phyloP scores from a whole-genome alignment of 2,888 invertebrate genomes.

The Allygus modestus region DNA sequence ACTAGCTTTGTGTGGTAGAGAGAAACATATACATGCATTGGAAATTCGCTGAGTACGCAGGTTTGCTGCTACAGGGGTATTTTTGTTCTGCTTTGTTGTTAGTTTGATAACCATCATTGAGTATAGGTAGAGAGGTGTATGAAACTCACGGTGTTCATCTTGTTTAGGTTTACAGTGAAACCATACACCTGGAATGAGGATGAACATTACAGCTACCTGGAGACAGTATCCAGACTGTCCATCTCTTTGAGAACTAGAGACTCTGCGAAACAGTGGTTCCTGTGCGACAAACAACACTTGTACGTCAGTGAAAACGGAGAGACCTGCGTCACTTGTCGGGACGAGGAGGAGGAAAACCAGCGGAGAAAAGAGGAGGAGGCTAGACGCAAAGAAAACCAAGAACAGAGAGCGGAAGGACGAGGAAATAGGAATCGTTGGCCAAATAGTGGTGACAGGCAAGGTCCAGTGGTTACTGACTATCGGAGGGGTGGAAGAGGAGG shows the following conservation, averaged over 20 bases:
- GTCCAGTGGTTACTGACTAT: conserved; percentile 1
- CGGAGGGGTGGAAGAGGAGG: neutral
- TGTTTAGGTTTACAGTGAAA: neutral
- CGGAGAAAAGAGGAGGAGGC: neutral
- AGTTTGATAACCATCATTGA: too few relatives aligned
- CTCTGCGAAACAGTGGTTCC: neutral
- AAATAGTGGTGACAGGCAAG: neutral
- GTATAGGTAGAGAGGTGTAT: too few relatives aligned
- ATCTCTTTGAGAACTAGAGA: neutral
- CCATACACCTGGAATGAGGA: conserved; percentile 4
- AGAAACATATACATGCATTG: too few relatives aligned
- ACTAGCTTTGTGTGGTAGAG: too few relatives aligned
- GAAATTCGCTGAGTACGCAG: too few relatives aligned
- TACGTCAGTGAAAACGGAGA: conserved; percentile 12
- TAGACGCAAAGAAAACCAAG: neutral
- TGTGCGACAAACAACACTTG: conserved; percentile 9
- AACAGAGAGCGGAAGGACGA: neutral
- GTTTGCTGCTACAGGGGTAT: too few relatives aligned
- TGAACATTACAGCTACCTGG: neutral
- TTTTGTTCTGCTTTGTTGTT: too few relatives aligned
- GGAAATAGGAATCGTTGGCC: neutral
- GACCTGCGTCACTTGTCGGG: neutral
- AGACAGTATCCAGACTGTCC: neutral
- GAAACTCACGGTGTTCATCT: too few relatives aligned
- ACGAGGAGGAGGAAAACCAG: neutral